Evolutionary conservation across 1,140 invertebrate genomes (phyloP), one percentile per base, ranked within the genome.

Genomic region (Cotesia chilonis): DNA sequence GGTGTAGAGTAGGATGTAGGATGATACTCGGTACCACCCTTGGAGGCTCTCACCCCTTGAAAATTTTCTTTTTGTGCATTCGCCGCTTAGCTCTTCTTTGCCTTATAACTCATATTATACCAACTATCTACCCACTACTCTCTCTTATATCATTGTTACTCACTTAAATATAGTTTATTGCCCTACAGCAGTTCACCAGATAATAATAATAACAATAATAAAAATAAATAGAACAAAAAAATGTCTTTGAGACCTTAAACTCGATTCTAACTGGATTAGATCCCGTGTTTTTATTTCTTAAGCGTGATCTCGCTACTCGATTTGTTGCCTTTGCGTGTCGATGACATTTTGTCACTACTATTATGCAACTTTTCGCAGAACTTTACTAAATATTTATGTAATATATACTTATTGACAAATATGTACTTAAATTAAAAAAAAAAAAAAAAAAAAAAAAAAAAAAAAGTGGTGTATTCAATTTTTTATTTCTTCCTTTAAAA

Each of bases 211-310:
- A 51, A 72, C 64, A 36, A 14, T 38, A 51, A 20, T 17, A 64
- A 52, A 47, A 52, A 77, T 17, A 77, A 76, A 77, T 72, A 52
- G 65, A 67, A 68, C 60, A 59, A 54, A 65, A 66, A 54, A 59
- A 63, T 60, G 28, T 63, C 28, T 51, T 68, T 51, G 20, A 68
- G 66, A 75, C 70, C 71, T 79, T 79, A 76, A 84, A 85, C 79
- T 79, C 79, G 83, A 85, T 84, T 85, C 84, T 85, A 85, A 85
- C 83, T 80, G 77, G 83, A 84, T 85, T 85, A 85, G 79, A 81
- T 74, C 73, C 68, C 72, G 63, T 66, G 71, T 67, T 59, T 63
- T 17, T 41, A 51, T 52, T 36, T 17, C 63, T 12, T 17, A 63
- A 52, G 38, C 57, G 65, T 51, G 57, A n/a, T 36, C 67, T 66